Base-by-base conservation (phyloP, 2,797 vertebrate species). In the Mionectes olivaceus region DNA sequence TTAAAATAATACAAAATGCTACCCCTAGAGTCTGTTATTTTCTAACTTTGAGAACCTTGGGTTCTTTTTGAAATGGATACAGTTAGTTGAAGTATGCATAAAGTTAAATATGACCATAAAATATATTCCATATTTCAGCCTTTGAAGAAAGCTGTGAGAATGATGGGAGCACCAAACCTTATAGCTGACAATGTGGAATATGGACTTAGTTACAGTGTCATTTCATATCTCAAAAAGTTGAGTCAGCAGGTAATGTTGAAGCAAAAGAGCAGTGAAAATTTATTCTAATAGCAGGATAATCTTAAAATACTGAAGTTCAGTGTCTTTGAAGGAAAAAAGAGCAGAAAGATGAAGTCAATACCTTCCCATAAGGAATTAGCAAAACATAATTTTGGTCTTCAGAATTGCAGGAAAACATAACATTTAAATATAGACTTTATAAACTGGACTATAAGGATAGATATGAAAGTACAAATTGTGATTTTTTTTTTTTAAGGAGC, bases 171-270 rank as follows among this genome's bases (percentile, higher is more conserved):
- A 55, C 98, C 98, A 92, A 98, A 98, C 92, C 97, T 98, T 73
- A 98, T 98, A 97, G 97, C 98, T 93, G 98, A 98, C 95, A 98
- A 98, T 92, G 97, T 98, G 97, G 98, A 98, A 85, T 98, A 98
- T 96, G 98, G 98, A 95, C 97, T 98, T 92, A 98, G 98, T 96
- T 98, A 98, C 95, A 98, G 98, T 95, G 98, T 98, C 95, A 98
- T 98, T 97, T 98, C 98, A 85, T 98, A 98, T 98, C 98, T 98
- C 97, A 98, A 98, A 96, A 98, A 98, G 88, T 96, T 98, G 94
- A 98, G 98, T 97, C 98, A 98, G 78, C 98, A 98, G 98, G 98
- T 98, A 98, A 97, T 95, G 83, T 95, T 93, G 77, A 94, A 93
- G 92, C 44, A 92, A 89, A 80, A 92, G 69, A 95, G 61, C 89